These are phyloP conservation scores for Ctenopoma multispine DNA, from an alignment of 2,797 vertebrate species.

Conservation along the genomic window DNA sequence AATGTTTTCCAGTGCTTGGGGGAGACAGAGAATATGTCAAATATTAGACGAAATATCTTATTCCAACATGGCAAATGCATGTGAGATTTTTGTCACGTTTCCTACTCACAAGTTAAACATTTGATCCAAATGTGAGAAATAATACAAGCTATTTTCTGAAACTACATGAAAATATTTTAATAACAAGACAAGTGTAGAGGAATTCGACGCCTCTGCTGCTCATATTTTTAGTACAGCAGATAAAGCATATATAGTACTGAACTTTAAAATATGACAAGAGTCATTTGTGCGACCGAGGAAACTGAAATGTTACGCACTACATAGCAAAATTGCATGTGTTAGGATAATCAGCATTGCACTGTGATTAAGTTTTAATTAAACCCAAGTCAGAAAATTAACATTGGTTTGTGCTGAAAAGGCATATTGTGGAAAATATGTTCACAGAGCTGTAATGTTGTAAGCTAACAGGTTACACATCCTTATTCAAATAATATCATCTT, in stretches of 20 bases:
- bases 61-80: not conserved
- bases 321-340: not conserved
- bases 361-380: not conserved
- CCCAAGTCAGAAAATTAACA: not conserved
- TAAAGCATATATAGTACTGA: not conserved
- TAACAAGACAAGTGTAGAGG: not conserved
- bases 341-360: not conserved
- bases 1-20: not conserved
- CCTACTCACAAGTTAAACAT: conserved; percentile 4
- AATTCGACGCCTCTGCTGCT: conserved; percentile 7
- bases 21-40: not conserved
- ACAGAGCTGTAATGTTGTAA: not conserved
- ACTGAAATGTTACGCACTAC: not conserved
- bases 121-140: conserved; percentile 17
- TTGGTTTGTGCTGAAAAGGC: not conserved
- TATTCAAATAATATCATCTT: not conserved
- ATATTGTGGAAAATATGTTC: not conserved
- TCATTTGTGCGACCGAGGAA: conserved; percentile 1
- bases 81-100: conserved; percentile 7
- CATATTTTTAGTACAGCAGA: conserved; percentile 7
- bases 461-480: not conserved
- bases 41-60: conserved; percentile 16
- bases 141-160: not conserved
- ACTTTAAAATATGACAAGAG: conserved; percentile 4
- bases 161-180: not conserved